Base-by-base conservation (phyloP, 2,888 invertebrate species). In the Lymantria dispar region DNA sequence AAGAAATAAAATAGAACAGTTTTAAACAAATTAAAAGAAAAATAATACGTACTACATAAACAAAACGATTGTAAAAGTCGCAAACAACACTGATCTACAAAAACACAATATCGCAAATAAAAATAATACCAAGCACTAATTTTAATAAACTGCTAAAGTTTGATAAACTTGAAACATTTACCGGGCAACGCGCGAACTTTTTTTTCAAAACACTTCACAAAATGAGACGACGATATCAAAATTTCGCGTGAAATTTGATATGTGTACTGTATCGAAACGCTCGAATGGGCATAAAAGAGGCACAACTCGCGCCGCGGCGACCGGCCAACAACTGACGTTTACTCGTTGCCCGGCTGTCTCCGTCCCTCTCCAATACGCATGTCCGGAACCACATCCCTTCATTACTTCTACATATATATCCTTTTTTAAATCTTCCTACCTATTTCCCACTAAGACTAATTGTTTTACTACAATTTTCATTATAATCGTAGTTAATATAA, bases 171-270 rank as follows among this genome's bases (percentile, higher is more conserved):
- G 76, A 75, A 83, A 84, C 79, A 81, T 83, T 83, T 67, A 67
- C 67, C 67, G 63, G 63, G 53, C 50, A 65, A 60, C 65, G 55
- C 58, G 49, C 60, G 57, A 67, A 67, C 68, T 67, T 72, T 77
- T 67, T 72, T 77, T 74, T 65, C 64, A 71, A 72, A 71, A 78
- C 86, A 86, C 83, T 84, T 78, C 87, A 89, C 88, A 83, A 82
- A 74, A 78, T 74, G 82, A 22, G 22, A 90, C 90, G 76, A 90
- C 90, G 62, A 87, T 88, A 90, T 87, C 89, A 87, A 90, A 89
- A 85, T 91, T 90, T 86, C 83, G 74, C 84, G 84, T 84, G 85
- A 90, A 91, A 91, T 87, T 87, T 83, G 89, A 91, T 89, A 90
- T 86, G 90, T 90, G 90, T 84, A 81, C 82, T 72, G 75, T 73